Conservation (phyloP, 2,888 invertebrate genomes). For the Drosophila nigritarsus region DNA sequence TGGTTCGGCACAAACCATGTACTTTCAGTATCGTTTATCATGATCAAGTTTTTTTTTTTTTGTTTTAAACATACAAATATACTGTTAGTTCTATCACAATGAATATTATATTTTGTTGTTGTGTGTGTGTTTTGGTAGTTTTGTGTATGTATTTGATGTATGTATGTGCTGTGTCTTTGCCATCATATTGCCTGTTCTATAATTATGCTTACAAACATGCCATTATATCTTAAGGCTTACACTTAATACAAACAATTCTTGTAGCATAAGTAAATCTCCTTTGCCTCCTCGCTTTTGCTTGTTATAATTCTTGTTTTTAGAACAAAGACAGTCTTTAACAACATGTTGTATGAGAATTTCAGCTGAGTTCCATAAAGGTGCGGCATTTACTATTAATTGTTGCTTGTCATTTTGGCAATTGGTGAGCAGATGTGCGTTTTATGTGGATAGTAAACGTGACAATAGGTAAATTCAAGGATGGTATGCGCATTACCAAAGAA, state of each 20-base stretch:
- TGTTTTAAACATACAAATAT: constrained; percentile 65
- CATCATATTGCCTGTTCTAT: constrained; percentile 18
- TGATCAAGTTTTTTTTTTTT: constrained; percentile 20
- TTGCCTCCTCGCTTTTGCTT: constrained; percentile 28
- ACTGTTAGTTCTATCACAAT: constrained; percentile 76
- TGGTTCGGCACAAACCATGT: constrained; percentile 34
- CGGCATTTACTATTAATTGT: constrained; percentile 47
- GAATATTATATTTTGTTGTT: constrained; percentile 56
- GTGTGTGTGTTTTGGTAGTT: constrained; percentile 26
- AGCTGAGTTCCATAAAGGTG: constrained; percentile 46
- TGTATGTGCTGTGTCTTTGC: constrained; percentile 48
- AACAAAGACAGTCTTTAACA: constrained; percentile 81
- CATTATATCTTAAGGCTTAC: constrained; percentile 36
- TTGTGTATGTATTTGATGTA: constrained; percentile 24
- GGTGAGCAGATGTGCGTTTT: constrained; percentile 68
- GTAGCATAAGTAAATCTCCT: constrained; percentile 38
- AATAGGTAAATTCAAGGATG: constrained; percentile 9
- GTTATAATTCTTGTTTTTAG: constrained; percentile 45
- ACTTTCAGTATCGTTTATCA: constrained; percentile 29
- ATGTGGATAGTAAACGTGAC: constrained; percentile 29
- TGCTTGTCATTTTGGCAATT: constrained; percentile 73
- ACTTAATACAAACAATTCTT: constrained; percentile 45
- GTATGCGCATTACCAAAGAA: constrained; percentile 21
- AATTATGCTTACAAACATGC: constrained; percentile 30
- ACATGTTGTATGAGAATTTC: constrained; percentile 44